Conservation (phyloP, 2,888 invertebrate genomes). For the Oligia strigilis region DNA sequence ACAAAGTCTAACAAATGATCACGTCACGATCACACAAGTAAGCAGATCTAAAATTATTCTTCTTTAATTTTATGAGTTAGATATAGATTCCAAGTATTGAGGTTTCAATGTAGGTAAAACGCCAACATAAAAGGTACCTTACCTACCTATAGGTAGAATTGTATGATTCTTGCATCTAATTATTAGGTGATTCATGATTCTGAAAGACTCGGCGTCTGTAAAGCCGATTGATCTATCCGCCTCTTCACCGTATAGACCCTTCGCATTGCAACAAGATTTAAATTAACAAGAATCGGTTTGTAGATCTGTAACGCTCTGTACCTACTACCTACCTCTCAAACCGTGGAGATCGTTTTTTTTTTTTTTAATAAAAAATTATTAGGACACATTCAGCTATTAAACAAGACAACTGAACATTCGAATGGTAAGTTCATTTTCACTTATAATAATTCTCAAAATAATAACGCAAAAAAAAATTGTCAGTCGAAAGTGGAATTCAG, state of each 20-base stretch:
- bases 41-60: conserved; percentile 10
- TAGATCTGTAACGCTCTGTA: not conserved
- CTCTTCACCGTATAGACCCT: not conserved
- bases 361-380: not conserved
- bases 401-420: not conserved
- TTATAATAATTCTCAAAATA: not conserved
- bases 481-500: not conserved
- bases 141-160: not conserved
- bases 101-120: conserved; percentile 16
- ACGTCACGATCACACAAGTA: conserved; percentile 12
- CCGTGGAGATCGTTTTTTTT: not conserved
- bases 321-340: not conserved
- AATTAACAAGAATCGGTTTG: conserved; percentile 5
- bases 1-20: conserved; percentile 23
- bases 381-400: not conserved
- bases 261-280: not conserved
- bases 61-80: conserved; percentile 16
- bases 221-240: not conserved
- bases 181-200: conserved; percentile 32
- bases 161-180: not conserved
- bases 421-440: not conserved
- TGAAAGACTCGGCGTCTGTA: not conserved
- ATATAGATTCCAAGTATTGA: conserved; percentile 28
- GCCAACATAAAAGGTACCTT: not conserved
- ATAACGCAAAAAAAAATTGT: too few relatives aligned